phyloP scores from a whole-genome alignment of 2,113 vertebrate species.

The Vulpes lagopus region DNA sequence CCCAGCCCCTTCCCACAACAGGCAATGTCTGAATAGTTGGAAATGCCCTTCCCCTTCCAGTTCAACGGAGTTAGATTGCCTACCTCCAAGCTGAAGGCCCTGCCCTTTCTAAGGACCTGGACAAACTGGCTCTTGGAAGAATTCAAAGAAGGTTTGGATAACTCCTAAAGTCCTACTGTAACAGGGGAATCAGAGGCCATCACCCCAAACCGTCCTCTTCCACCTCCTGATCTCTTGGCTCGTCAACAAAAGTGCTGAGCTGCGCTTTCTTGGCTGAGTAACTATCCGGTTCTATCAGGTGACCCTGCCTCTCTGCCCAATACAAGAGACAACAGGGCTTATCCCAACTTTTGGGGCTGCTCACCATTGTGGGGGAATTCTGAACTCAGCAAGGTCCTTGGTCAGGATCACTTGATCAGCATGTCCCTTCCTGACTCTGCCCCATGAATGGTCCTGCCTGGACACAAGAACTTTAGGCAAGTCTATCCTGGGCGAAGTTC shows the following conservation, averaged over 20 bases:
- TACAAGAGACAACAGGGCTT: not conserved
- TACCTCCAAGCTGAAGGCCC: not conserved
- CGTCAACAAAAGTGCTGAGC: not conserved
- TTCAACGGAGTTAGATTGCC: not conserved
- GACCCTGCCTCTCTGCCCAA: not conserved
- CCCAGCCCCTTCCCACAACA: not conserved
- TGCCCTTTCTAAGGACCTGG: not conserved
- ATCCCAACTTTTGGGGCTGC: not conserved
- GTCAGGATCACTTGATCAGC: not conserved
- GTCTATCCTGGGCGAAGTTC: not conserved
- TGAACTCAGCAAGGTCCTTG: not conserved
- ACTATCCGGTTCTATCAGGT: not conserved
- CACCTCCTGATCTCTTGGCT: not conserved
- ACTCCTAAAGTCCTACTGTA: not conserved
- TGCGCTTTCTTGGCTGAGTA: not conserved
- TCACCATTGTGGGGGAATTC: not conserved
- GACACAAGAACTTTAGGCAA: not conserved
- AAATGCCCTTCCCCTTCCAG: not conserved
- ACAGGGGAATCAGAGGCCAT: accelerated
- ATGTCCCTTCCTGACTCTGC: not conserved
- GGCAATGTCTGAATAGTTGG: slow-evolving; percentile 40
- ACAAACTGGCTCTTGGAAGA: slow-evolving; percentile 38
- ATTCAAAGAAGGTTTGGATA: not conserved
- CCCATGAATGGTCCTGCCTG: not conserved
- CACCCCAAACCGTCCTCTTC: not conserved